Evolutionary conservation across 2,113 vertebrate genomes (phyloP), one percentile per base, ranked within the genome.

Genomic region (Chaenogobius annularis): DNA sequence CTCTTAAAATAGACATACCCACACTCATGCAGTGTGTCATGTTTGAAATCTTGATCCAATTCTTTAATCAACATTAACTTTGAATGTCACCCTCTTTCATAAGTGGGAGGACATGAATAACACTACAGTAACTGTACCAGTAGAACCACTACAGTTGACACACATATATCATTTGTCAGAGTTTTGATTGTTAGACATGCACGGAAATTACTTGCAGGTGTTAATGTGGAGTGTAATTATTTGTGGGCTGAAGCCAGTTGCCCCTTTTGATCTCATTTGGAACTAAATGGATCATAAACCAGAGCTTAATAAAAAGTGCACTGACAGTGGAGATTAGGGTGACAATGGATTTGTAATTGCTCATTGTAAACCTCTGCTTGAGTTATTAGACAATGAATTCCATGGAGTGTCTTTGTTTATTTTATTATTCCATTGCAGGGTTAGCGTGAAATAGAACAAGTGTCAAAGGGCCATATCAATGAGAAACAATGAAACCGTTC

Each of bases 201-300:
- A 47, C 59, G 79, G 14, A 72, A 64, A 81, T 86, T 73, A 85
- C 58, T 22, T 37, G 70, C 19, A 11, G 66, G 37, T 64, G 61
- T 66, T 81, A 82, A 73, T 58, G 69, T 44, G 70, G 35, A 73
- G 40, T 48, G 55, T 83, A 50, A 85, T 88, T 84, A 83, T 19
- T 15, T 5, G n/a, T 26, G 79, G 82, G 79, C 83, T 70, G 46
- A 81, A 71, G 63, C 59, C 69, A 84, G 65, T 66, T 70, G 66
- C 59, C 47, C 35, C 69, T 0, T 9, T 13, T 81, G 84, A 89
- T 78, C 82, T 83, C 78, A 89, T 88, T 80, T 78, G n/a, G 69
- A 85, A 88, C 86, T 77, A 85, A 84, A 88, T 54, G 68, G 66
- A 70, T 73, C 72, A 14, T 83, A 79, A 77, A 83, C 17, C 64